Evolutionary conservation across 2,113 vertebrate genomes (phyloP).

Genomic region (Ictalurus furcatus): DNA sequence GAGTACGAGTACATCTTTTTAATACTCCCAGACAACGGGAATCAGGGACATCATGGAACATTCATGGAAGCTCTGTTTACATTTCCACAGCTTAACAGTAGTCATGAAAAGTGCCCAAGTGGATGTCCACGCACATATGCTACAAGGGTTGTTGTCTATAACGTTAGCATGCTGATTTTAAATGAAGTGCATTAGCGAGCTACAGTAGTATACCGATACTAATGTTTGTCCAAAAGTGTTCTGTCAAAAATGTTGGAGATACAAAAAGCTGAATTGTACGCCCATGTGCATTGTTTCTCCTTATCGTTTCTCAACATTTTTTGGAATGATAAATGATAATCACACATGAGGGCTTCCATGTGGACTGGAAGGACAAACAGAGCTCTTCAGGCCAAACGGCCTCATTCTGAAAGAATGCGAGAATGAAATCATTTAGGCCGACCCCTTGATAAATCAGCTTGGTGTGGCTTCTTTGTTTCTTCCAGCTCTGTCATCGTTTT

Average conservation of each 20-base stretch:
- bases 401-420: slow-evolving; percentile 36
- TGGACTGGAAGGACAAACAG: slow-evolving; percentile 9
- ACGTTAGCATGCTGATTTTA: neutral
- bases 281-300: neutral
- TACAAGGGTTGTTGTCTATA: too few species aligned
- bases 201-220: neutral
- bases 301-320: neutral
- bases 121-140: neutral
- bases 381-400: neutral
- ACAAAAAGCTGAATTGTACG: neutral
- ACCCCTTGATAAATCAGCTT: neutral
- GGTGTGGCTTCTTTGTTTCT: neutral
- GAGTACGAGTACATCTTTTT: neutral
- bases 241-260: neutral
- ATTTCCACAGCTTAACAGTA: neutral
- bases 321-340: slow-evolving; percentile 12
- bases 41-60: neutral
- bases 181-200: neutral
- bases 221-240: too few species aligned
- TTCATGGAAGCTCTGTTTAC: neutral
- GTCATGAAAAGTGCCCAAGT: too few species aligned
- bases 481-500: neutral
- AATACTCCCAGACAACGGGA: neutral
- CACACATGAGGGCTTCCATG: slow-evolving; percentile 27
- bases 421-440: slow-evolving; percentile 24